Conservation (phyloP, 2,888 invertebrate genomes). For the Drosophila merina region DNA sequence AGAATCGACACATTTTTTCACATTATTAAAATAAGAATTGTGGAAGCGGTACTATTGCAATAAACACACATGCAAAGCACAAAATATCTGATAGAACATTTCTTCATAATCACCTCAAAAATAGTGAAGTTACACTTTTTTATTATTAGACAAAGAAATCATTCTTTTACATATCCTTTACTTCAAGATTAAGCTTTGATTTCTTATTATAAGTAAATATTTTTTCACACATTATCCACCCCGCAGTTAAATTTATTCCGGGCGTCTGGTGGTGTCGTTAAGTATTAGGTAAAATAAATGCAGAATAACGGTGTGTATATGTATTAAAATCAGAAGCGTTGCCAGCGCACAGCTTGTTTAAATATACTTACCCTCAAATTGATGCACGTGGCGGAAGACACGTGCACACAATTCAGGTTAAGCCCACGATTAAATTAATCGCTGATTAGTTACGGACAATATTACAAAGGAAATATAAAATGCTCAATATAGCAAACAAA, state of each 20-base stretch:
- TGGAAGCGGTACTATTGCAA: too few relatives aligned
- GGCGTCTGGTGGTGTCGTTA: constrained; percentile 78
- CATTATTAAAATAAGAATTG: too few relatives aligned
- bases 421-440: constrained; percentile 84
- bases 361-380: constrained; percentile 71
- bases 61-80: too few relatives aligned
- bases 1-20: too few relatives aligned
- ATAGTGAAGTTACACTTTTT: too few relatives aligned
- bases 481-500: constrained; percentile 40
- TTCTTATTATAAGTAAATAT: constrained; percentile 69
- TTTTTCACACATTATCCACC: constrained; percentile 74
- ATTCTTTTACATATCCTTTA: constrained; percentile 43
- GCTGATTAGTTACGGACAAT: constrained; percentile 83
- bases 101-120: too few relatives aligned
- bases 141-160: neutral
- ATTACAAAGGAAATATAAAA: constrained; percentile 60
- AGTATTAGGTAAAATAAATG: constrained; percentile 75
- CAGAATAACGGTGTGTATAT: constrained; percentile 60
- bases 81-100: too few relatives aligned
- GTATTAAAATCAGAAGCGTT: constrained; percentile 75
- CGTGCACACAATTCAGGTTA: constrained; percentile 83
- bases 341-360: constrained; percentile 65
- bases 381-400: constrained; percentile 77
- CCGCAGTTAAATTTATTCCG: constrained; percentile 65
- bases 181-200: constrained; percentile 54